Evolutionary conservation across 2,113 vertebrate genomes (phyloP).

Genomic region (Xenopus tropicalis): UCB_Xtro_10.0 CM004446.2:72684501-72685000

Average conservation of each 20-base stretch:
- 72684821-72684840: constrained; percentile 14
- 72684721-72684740: constrained; percentile 28
- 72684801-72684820: constrained; percentile 24
- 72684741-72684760: constrained; percentile 12
- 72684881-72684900: not conserved
- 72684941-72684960: not conserved
- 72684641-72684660: constrained; percentile 15
- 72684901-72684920: constrained; percentile 1
- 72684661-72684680: not conserved
- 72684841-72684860: constrained; percentile 30
- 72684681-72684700: constrained; percentile 21
- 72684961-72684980: too few species aligned
- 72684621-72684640: constrained; percentile 6
- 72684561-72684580: too few species aligned
- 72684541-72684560: too few species aligned
- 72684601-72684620: not conserved
- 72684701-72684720: constrained; percentile 14
- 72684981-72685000: too few species aligned
- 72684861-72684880: constrained; percentile 16
- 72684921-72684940: constrained; percentile 7
- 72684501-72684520: too few species aligned
- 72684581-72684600: too few species aligned
- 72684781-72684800: constrained; percentile 16
- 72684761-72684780: constrained; percentile 13
- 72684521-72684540: too few species aligned